phyloP scores from a whole-genome alignment of 1,140 invertebrate genomes.

The Capitella teleta region DNA sequence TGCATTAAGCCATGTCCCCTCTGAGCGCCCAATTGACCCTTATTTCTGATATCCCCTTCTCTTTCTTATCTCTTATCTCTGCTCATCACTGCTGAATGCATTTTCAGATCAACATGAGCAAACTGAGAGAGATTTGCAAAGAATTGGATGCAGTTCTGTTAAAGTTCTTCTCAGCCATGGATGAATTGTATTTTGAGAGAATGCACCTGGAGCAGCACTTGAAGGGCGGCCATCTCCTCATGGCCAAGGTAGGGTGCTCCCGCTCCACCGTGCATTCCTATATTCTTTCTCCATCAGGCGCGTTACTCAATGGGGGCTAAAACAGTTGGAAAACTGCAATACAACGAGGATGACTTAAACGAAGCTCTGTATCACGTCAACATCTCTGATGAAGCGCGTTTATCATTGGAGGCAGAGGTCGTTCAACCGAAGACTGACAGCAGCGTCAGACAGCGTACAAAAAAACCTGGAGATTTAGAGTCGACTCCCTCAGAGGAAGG shows the following conservation, averaged over 20 bases:
- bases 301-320: conserved; percentile 22
- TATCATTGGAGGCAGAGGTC: no score
- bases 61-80: no score
- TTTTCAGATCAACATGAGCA: no score
- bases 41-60: no score
- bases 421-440: no score
- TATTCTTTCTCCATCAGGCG: conserved; percentile 10
- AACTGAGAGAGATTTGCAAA: conserved; percentile 13
- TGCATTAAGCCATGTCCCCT: no score
- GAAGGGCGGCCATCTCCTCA: conserved; percentile 19
- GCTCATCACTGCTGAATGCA: no score
- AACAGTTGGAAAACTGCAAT: conserved; percentile 15
- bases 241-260: conserved; percentile 14
- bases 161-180: conserved; percentile 16
- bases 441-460: no score
- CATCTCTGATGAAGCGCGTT: neutral
- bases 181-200: conserved; percentile 14
- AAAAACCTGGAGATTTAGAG: no score
- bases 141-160: conserved; percentile 16
- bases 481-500: no score
- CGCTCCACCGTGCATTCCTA: neutral
- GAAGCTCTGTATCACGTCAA: neutral
- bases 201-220: conserved; percentile 14
- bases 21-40: no score
- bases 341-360: conserved; percentile 8